These are phyloP conservation scores for Oxyruncus cristatus DNA, from an alignment of 2,113 vertebrate genomes.

Conservation along the genomic window DNA sequence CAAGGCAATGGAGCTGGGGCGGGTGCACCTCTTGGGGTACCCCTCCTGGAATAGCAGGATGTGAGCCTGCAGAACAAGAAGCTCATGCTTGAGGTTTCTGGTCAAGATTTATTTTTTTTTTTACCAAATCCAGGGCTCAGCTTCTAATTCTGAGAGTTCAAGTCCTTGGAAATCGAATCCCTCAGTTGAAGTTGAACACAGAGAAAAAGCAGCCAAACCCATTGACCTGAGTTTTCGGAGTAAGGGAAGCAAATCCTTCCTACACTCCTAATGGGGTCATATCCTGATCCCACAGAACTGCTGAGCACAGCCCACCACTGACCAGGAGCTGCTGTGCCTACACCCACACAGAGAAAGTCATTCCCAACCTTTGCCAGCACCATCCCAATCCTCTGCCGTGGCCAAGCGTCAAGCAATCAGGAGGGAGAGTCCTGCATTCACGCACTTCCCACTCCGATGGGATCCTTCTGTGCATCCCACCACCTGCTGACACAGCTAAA, in stretches of 20 bases:
- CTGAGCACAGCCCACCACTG: not conserved
- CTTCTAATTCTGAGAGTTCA: not conserved
- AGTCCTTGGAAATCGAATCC: not conserved
- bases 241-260: not conserved
- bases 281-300: not conserved
- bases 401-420: not conserved
- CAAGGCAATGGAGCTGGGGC: not conserved
- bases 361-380: not conserved
- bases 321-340: not conserved
- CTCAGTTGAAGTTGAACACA: not conserved
- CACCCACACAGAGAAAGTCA: not conserved
- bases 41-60: not conserved
- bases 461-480: not conserved
- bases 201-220: not conserved
- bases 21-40: not conserved
- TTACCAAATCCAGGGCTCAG: not conserved
- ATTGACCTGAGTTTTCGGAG: not conserved
- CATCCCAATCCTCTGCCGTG: not conserved
- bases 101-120: not conserved
- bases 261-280: not conserved
- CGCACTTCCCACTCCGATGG: rapidly evolving
- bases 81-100: not conserved
- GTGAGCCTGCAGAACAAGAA: not conserved
- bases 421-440: not conserved
- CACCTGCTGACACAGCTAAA: not conserved